Conservation (phyloP, 2,888 invertebrate genomes). For the Thalpophila matura region DNA sequence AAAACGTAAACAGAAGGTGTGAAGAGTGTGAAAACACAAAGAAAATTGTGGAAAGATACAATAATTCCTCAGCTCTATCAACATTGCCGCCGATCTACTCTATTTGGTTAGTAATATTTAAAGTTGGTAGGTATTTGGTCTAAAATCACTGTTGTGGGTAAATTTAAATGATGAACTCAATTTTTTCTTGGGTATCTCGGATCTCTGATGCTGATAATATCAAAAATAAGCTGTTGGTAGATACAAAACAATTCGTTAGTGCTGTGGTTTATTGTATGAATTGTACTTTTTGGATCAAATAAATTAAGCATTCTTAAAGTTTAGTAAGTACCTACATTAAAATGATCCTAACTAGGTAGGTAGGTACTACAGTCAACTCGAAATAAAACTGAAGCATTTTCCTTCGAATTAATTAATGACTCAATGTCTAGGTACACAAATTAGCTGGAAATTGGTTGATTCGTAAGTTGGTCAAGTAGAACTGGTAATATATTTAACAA, state of each 20-base stretch:
- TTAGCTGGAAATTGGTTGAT: conserved; percentile 43
- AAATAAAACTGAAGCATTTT: conserved; percentile 36
- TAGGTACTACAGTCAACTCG: conserved; percentile 7
- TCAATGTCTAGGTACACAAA: conserved; percentile 44
- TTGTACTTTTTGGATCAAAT: too few relatives aligned
- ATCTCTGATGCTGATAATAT: conserved; percentile 40
- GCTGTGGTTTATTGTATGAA: conserved; percentile 3
- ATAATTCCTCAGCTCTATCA: conserved; percentile 3
- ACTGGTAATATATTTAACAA: conserved; percentile 42
- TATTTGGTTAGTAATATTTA: not conserved
- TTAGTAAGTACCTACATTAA: conserved; percentile 5
- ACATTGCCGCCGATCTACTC: too few relatives aligned
- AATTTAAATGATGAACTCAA: conserved; percentile 26
- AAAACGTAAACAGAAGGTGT: conserved; percentile 56
- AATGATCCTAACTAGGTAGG: conserved; percentile 15
- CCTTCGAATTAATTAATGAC: conserved; percentile 34
- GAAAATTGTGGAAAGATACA: conserved; percentile 44
- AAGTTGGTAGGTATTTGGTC: conserved; percentile 7
- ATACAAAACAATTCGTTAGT: conserved; percentile 25
- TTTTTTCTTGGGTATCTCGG: conserved; percentile 26
- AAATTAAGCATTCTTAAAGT: too few relatives aligned
- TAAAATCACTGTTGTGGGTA: conserved; percentile 23
- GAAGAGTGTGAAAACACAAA: conserved; percentile 30
- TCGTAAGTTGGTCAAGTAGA: conserved; percentile 60
- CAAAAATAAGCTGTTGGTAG: conserved; percentile 14